A percentile compares a stretch with the other conserved stretches of the same genome.
phyloP scores from a whole-genome alignment of 2,797 vertebrate genomes.

The Triplophysa yarkandensis region DNA sequence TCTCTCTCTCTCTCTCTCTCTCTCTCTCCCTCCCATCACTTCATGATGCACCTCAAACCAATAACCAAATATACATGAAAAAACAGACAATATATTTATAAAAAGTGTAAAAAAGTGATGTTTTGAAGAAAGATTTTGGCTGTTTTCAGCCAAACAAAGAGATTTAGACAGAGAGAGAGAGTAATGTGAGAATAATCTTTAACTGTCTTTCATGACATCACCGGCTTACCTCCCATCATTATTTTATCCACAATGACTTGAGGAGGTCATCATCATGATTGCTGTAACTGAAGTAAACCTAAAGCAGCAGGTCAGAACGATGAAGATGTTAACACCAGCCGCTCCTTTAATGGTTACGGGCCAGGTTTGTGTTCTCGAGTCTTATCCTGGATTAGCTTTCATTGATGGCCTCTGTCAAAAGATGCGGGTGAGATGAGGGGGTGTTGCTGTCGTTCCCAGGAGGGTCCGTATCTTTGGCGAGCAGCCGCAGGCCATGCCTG shows the following conservation, averaged over 20 bases:
- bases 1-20: constrained; percentile 33
- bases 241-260: not conserved
- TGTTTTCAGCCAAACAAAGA: no score
- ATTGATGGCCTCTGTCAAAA: constrained; percentile 56
- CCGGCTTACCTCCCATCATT: not conserved
- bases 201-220: no score
- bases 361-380: constrained; percentile 54
- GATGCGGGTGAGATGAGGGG: not conserved
- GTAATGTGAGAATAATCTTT: no score
- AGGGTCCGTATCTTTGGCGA: constrained; percentile 69
- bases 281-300: not conserved
- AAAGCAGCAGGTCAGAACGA: constrained; percentile 17
- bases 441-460: constrained; percentile 59
- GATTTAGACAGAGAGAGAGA: no score
- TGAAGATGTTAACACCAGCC: not conserved
- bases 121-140: no score
- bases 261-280: not conserved
- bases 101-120: no score
- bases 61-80: not conserved
- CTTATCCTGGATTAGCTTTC: constrained; percentile 57
- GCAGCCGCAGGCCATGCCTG: constrained; percentile 69
- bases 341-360: constrained; percentile 27
- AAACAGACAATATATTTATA: no score
- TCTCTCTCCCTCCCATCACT: not conserved
- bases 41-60: not conserved